Percentiles rank a stretch among this genome's conserved stretches.
Conservation (phyloP, 2,888 invertebrate species). For the Stenodera caucasica region DNA sequence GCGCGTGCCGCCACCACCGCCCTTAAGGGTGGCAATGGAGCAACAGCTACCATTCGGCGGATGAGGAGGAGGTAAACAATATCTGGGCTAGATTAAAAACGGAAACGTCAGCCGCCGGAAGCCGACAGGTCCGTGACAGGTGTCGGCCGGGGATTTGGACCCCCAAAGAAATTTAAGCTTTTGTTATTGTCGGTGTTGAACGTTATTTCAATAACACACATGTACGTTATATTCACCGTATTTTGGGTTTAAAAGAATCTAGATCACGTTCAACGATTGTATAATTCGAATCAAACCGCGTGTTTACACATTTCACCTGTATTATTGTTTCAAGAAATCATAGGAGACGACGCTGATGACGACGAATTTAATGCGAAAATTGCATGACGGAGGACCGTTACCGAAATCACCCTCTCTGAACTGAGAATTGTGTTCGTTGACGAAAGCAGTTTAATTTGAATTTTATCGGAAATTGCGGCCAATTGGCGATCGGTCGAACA, state of each 20-base stretch:
- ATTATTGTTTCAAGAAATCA: background rate
- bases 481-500: background rate
- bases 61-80: slow-evolving; percentile 47
- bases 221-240: slow-evolving; percentile 33
- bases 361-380: slow-evolving; percentile 21
- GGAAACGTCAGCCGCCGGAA: slow-evolving; percentile 49
- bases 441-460: slow-evolving; percentile 16
- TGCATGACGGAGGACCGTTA: slow-evolving; percentile 25
- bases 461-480: slow-evolving; percentile 14
- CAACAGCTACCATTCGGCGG: slow-evolving; percentile 45
- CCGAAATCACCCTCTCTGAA: too few species aligned
- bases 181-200: slow-evolving; percentile 24
- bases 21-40: slow-evolving; percentile 32
- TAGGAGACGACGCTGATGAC: slow-evolving; percentile 10
- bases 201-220: too few species aligned
- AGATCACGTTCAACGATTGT: slow-evolving; percentile 21
- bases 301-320: background rate
- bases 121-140: slow-evolving; percentile 49
- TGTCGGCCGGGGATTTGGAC: slow-evolving; percentile 41
- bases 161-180: slow-evolving; percentile 26
- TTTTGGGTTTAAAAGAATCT: too few species aligned
- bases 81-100: slow-evolving; percentile 53
- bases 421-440: slow-evolving; percentile 19
- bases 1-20: slow-evolving; percentile 42
- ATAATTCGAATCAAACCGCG: background rate